Conservation (phyloP, 2,797 vertebrate species). For the Amphiprion clarkii region DNA sequence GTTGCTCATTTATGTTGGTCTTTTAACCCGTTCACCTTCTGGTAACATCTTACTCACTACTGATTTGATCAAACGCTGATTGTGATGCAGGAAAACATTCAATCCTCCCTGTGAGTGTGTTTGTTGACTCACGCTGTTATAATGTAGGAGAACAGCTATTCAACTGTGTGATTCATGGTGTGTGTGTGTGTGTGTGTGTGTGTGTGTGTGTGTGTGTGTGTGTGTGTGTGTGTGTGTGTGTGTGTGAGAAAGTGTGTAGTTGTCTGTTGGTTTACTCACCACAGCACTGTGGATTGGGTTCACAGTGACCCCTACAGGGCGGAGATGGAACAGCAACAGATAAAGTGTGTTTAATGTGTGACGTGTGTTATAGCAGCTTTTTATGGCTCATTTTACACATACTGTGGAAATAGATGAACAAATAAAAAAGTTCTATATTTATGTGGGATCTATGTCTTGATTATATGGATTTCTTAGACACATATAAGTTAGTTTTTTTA, state of each 20-base stretch:
- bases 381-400: neutral
- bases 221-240: neutral
- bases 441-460: too few species aligned
- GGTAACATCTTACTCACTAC: neutral
- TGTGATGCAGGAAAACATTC: neutral
- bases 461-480: too few species aligned
- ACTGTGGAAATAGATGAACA: too few species aligned
- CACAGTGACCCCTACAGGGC: slow-evolving; percentile 51
- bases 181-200: slow-evolving; percentile 1
- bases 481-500: too few species aligned
- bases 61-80: neutral
- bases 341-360: too few species aligned
- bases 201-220: neutral
- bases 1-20: neutral
- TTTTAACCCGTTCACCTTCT: neutral
- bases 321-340: neutral
- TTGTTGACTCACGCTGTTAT: neutral
- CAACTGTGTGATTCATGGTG: neutral
- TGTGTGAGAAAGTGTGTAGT: neutral
- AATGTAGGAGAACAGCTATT: neutral
- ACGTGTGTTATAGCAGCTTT: neutral
- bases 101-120: neutral
- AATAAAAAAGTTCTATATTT: too few species aligned
- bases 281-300: slow-evolving; percentile 13
- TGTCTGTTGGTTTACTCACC: slow-evolving; percentile 6